A percentile compares a stretch with the other conserved stretches of the same genome.
phyloP scores from a whole-genome alignment of 2,797 vertebrate genomes.

The Menidia menidia region DNA sequence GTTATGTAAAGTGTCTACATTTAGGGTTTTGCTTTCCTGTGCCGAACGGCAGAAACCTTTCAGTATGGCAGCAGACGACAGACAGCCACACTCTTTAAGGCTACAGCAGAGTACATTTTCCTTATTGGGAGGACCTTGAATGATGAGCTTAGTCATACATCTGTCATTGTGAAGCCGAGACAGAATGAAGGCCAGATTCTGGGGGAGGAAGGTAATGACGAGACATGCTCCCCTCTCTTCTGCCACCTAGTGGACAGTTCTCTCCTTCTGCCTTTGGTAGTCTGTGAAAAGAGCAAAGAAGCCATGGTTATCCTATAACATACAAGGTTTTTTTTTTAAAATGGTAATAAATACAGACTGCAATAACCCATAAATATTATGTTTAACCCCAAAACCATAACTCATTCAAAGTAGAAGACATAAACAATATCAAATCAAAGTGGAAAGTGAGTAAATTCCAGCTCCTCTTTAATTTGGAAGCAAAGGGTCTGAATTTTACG shows the following conservation, averaged over 20 bases:
- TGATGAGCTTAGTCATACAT: slow-evolving; percentile 46
- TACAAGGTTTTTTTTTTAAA: too few species aligned
- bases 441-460: too few species aligned
- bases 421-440: too few species aligned
- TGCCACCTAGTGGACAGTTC: slow-evolving; percentile 93
- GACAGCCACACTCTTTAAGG: background rate
- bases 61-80: background rate
- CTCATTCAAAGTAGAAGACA: too few species aligned
- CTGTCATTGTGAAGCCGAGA: slow-evolving; percentile 41
- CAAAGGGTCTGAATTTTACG: too few species aligned
- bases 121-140: slow-evolving; percentile 29
- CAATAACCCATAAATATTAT: too few species aligned
- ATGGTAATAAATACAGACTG: too few species aligned
- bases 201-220: slow-evolving; percentile 55
- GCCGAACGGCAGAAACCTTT: background rate
- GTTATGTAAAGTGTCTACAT: slow-evolving; percentile 7
- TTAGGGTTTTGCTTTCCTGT: background rate
- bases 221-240: slow-evolving; percentile 26
- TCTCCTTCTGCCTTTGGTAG: slow-evolving; percentile 97
- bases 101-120: slow-evolving; percentile 4
- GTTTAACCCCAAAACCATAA: too few species aligned
- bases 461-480: too few species aligned
- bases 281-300: slow-evolving; percentile 77
- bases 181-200: slow-evolving; percentile 45
- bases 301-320: background rate